Conservation (phyloP, 2,113 vertebrate genomes). For the Lontra canadensis region DNA sequence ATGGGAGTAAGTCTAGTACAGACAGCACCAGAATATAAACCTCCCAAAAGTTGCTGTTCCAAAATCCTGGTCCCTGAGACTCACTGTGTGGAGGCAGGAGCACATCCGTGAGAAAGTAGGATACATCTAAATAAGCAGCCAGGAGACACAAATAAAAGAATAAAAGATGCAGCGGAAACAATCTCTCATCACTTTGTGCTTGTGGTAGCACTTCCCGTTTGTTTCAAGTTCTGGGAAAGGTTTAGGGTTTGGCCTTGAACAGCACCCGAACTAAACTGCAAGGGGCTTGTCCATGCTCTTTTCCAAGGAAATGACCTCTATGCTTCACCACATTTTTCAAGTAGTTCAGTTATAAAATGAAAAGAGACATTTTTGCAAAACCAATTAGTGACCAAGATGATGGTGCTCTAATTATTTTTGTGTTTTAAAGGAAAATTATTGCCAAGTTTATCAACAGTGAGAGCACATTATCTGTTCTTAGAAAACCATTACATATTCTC, state of each 20-base stretch:
- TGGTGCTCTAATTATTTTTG: background rate
- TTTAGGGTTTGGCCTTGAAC: slow-evolving; percentile 71
- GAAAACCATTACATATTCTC: background rate
- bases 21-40: background rate
- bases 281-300: slow-evolving; percentile 40
- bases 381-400: slow-evolving; percentile 50
- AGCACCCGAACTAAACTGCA: slow-evolving; percentile 55
- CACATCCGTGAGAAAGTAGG: slow-evolving; percentile 44
- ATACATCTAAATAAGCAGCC: slow-evolving; percentile 44
- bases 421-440: slow-evolving; percentile 45
- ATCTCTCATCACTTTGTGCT: slow-evolving; percentile 65
- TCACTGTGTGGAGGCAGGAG: background rate
- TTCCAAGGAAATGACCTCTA: slow-evolving; percentile 50
- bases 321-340: slow-evolving; percentile 54
- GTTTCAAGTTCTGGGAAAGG: slow-evolving; percentile 76
- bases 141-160: background rate
- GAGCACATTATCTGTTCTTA: slow-evolving; percentile 1
- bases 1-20: background rate
- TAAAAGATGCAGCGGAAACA: slow-evolving; percentile 41
- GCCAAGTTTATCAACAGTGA: background rate
- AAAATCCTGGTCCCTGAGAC: background rate
- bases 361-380: slow-evolving; percentile 59
- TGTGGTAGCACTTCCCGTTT: slow-evolving; percentile 67
- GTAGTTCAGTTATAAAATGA: slow-evolving; percentile 33
- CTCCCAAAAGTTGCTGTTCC: background rate